Evolutionary conservation across 1,140 invertebrate species (phyloP).

Genomic region (Rhagoletis zephyria): DNA sequence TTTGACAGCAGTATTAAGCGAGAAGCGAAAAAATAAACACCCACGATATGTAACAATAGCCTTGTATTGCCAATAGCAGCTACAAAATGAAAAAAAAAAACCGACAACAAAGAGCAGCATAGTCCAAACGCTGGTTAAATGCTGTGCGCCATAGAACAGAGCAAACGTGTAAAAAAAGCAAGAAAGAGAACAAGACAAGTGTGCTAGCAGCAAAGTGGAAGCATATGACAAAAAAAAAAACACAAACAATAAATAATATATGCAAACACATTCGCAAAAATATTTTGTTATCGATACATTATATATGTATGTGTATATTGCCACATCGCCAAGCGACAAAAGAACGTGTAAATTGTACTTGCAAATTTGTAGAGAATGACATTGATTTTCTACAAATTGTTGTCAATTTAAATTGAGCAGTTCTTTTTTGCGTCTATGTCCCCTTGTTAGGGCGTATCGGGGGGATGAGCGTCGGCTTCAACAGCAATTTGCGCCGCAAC

Average conservation of each 20-base stretch:
- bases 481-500: not conserved
- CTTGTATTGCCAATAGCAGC: constrained; percentile 30
- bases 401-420: constrained; percentile 55
- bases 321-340: not conserved
- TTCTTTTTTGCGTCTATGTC: not conserved
- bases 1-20: constrained; percentile 35
- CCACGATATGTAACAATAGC: constrained; percentile 35
- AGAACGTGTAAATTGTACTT: constrained; percentile 53
- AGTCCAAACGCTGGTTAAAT: constrained; percentile 6
- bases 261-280: not conserved
- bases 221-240: not conserved
- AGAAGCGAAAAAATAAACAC: not conserved
- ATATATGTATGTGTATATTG: not conserved
- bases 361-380: constrained; percentile 56
- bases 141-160: not conserved
- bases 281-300: not conserved
- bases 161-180: not conserved
- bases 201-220: not conserved
- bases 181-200: not conserved
- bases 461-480: not conserved
- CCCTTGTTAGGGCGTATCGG: not conserved
- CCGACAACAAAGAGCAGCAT: not conserved
- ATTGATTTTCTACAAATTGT: constrained; percentile 57
- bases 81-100: not conserved
- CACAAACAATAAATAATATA: not conserved